Evolutionary conservation across 2,888 invertebrate genomes (phyloP).

Genomic region (Calliscelio sp.): DNA sequence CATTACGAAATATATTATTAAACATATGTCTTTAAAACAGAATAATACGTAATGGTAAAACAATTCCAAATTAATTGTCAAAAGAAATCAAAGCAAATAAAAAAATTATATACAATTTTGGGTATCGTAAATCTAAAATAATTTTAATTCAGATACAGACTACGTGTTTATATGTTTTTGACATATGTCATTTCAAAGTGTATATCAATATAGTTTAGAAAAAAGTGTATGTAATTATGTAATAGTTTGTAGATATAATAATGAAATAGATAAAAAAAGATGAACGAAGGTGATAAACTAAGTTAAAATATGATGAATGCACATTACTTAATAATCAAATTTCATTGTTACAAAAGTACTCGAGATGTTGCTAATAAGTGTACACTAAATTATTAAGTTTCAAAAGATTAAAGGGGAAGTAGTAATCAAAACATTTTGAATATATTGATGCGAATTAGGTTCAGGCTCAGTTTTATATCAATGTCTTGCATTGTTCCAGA

Average conservation of each 20-base stretch:
- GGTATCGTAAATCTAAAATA: not conserved
- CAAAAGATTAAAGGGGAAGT: not conserved
- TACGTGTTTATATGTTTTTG: constrained; percentile 2
- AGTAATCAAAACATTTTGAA: not conserved
- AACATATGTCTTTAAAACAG: not conserved
- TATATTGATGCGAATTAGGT: too few relatives aligned
- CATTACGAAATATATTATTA: constrained; percentile 15
- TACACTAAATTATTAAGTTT: constrained; percentile 10
- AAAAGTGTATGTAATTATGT: not conserved
- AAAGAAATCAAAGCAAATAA: not conserved
- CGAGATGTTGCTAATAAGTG: constrained; percentile 2
- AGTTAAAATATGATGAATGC: not conserved
- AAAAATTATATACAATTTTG: not conserved
- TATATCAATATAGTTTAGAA: not conserved
- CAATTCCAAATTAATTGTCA: not conserved
- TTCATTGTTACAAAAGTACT: constrained; percentile 23
- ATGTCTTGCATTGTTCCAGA: too few relatives aligned
- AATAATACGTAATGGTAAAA: not conserved
- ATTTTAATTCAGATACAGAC: not conserved
- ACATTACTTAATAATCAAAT: constrained; percentile 11
- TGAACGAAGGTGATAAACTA: not conserved
- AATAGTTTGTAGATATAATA: constrained; percentile 3
- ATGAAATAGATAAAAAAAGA: not conserved
- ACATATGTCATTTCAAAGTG: not conserved
- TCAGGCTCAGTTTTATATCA: too few relatives aligned